Conservation (phyloP, 2,888 invertebrate species). For the Leptogaster cylindrica region DNA sequence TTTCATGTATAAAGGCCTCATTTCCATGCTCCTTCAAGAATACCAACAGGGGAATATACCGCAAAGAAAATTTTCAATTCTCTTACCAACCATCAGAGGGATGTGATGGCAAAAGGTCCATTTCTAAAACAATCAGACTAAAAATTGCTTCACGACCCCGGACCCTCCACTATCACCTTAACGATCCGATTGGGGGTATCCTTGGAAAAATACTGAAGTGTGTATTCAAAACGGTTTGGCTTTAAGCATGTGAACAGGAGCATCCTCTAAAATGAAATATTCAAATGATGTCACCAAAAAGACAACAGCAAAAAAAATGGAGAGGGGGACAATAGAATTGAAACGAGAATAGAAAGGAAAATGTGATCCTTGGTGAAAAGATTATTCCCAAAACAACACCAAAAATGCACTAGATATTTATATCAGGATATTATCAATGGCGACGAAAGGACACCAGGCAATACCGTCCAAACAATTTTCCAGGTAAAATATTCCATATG, state of each 20-base stretch:
- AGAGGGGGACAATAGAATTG: constrained; percentile 32
- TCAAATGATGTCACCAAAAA: constrained; percentile 45
- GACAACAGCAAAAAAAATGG: too few relatives aligned
- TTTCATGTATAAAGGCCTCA: constrained; percentile 24
- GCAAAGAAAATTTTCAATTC: constrained; percentile 11
- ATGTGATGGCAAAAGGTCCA: not conserved
- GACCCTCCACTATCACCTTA: constrained; percentile 1
- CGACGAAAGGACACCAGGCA: constrained; percentile 8
- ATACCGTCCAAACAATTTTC: not conserved
- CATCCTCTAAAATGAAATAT: constrained; percentile 42
- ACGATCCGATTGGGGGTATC: constrained; percentile 6
- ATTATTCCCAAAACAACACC: constrained; percentile 26
- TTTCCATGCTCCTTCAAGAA: too few relatives aligned
- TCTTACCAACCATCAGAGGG: not conserved
- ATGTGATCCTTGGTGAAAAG: not conserved
- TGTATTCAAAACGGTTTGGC: too few relatives aligned
- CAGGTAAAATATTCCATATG: not conserved
- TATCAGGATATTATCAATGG: constrained; percentile 23
- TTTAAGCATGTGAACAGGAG: not conserved
- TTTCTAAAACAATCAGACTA: constrained; percentile 28
- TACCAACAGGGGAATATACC: not conserved
- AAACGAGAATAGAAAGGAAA: too few relatives aligned
- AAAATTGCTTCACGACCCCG: constrained; percentile 17
- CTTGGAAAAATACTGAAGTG: too few relatives aligned
- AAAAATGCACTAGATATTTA: constrained; percentile 13